These are phyloP conservation scores for Eutrigla gurnardus DNA, from an alignment of 2,797 vertebrate species.

Conservation along the genomic window DNA sequence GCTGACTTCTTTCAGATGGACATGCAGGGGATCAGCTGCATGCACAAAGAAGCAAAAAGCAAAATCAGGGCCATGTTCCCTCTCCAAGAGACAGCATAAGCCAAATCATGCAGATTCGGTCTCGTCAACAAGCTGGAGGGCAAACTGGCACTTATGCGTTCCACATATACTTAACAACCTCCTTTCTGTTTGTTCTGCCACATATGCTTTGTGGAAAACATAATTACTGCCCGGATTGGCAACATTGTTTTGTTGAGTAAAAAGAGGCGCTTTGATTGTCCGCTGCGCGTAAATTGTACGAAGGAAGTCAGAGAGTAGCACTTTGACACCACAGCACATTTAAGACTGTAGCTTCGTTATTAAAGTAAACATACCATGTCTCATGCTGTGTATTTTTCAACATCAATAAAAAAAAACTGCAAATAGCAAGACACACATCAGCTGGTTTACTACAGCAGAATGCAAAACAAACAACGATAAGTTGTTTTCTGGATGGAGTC, in stretches of 20 bases:
- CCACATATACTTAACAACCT: slow-evolving; percentile 30
- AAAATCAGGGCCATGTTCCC: slow-evolving; percentile 45
- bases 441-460: too few relatives aligned
- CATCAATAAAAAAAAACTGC: not conserved
- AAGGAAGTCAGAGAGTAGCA: not conserved
- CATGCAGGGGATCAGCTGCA: slow-evolving; percentile 60
- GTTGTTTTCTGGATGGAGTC: too few relatives aligned
- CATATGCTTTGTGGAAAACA: slow-evolving; percentile 9
- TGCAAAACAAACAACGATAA: too few relatives aligned
- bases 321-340: not conserved
- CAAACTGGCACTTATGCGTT: slow-evolving; percentile 22
- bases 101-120: slow-evolving; percentile 52
- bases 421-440: too few relatives aligned
- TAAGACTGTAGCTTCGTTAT: not conserved
- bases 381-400: not conserved
- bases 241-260: not conserved
- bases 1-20: not conserved
- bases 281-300: not conserved
- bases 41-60: slow-evolving; percentile 33
- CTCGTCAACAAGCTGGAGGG: slow-evolving; percentile 43
- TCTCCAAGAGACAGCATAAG: slow-evolving; percentile 42
- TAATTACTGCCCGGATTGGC: not conserved
- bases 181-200: not conserved
- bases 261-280: not conserved
- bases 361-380: not conserved